Base-by-base conservation (phyloP, 2,888 invertebrate species). In the Drosophila birchii region DNA sequence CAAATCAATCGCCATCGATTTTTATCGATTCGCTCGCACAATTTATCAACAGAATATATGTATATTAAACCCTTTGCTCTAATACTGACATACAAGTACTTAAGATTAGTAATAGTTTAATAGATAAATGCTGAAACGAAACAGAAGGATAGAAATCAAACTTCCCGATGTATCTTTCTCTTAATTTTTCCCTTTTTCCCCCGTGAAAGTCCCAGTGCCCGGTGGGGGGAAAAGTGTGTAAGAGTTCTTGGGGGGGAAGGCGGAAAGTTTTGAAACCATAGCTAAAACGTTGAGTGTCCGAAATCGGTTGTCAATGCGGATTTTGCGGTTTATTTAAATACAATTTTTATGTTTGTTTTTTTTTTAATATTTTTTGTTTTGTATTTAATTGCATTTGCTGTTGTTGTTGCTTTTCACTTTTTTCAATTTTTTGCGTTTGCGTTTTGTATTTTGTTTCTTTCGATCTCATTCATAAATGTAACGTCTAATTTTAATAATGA, bases 401-500 rank as follows among this genome's bases (percentile, higher is more conserved):
- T 75, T 59, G 69, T 75, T 56, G 75, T 75, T 56, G 75, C 54
- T 75, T 81, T 63, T 80, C 75, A 45, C 51, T 51, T 53, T 74
- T 59, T 61, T 58, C 45, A 68, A 77, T 79, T 41, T 71, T 79
- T 83, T 67, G 78, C 71, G 60, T 64, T 56, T 70, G 56, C 78
- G 57, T 64, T 67, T 61, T 60, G 51, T 51, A 36, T 51, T 78
- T 81, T 75, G 49, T 71, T 75, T 75, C 75, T 69, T 75, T 85
- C 80, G 72, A 81, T 51, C 51, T 84, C 84, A 79, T 79, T 86
- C 87, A 87, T 87, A 86, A 84, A 84, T 86, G 90, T 90, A 90
- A 90, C 90, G 90, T 90, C 85, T 88, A 89, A 83, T 76, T 81
- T 83, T 83, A 79, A 83, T 86, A 86, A 86, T 82, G 77, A 83